These are phyloP conservation scores for Takifugu flavidus DNA, from an alignment of 2,113 vertebrate genomes.

Conservation along the genomic window DNA sequence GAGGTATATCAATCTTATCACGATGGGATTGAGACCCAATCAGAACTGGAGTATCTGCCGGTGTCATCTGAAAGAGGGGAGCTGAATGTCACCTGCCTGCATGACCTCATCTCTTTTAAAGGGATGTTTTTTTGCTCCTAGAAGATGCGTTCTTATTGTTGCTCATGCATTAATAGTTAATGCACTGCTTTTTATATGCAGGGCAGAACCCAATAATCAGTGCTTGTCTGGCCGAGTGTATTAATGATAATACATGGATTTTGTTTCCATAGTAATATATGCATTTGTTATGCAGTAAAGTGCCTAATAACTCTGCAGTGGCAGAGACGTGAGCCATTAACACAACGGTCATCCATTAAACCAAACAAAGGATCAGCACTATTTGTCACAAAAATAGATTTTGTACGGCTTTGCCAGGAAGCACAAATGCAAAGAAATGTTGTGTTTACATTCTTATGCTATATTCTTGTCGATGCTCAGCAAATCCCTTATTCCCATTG, in stretches of 20 bases:
- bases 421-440: no score
- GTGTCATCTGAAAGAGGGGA: conserved; percentile 16
- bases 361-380: not conserved
- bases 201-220: not conserved
- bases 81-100: conserved; percentile 43
- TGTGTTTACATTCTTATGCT: no score
- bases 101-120: not conserved
- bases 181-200: no score
- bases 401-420: no score
- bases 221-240: not conserved
- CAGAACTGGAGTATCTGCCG: conserved; percentile 11
- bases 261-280: not conserved
- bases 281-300: not conserved
- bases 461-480: no score
- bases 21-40: conserved; percentile 18
- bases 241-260: conserved; percentile 1
- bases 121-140: not conserved
- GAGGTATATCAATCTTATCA: not conserved
- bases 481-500: no score
- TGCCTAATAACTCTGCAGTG: conserved; percentile 8
- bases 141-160: not conserved
- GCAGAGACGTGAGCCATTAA: conserved; percentile 9
- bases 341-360: conserved; percentile 1
- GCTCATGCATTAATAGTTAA: not conserved
- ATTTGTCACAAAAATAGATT: no score